Conservation (phyloP, 2,888 invertebrate genomes). For the Silvanus unidentatus region DNA sequence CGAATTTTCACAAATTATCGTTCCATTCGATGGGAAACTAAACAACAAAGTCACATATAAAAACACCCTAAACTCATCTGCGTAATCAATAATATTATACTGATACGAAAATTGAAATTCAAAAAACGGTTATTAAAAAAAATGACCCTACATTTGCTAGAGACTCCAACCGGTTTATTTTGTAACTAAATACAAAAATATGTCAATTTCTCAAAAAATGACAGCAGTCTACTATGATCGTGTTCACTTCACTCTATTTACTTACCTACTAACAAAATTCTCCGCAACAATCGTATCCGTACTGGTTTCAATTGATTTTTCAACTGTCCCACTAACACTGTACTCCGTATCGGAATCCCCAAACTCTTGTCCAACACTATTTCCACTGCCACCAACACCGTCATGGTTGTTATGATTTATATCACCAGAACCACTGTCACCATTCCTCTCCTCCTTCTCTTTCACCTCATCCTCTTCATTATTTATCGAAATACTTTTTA, state of each 20-base stretch:
- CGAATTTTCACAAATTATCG: conserved; percentile 6
- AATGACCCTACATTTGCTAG: too few species aligned
- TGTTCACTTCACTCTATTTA: conserved; percentile 7
- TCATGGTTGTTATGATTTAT: conserved; percentile 12
- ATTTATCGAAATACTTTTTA: not conserved
- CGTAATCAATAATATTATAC: too few species aligned
- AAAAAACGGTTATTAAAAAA: too few species aligned
- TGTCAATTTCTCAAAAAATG: too few species aligned
- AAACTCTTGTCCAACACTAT: not conserved
- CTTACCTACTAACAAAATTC: conserved; percentile 30
- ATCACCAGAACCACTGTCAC: conserved; percentile 3
- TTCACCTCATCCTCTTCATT: too few species aligned
- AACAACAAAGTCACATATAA: not conserved
- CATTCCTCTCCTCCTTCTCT: too few species aligned
- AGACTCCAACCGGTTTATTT: too few species aligned
- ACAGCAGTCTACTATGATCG: too few species aligned
- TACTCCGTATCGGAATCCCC: conserved; percentile 17
- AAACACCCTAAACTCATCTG: too few species aligned
- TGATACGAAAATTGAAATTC: too few species aligned
- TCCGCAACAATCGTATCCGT: conserved; percentile 51
- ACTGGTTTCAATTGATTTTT: conserved; percentile 48
- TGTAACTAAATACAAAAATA: too few species aligned
- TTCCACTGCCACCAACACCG: conserved; percentile 2
- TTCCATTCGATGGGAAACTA: conserved; percentile 37
- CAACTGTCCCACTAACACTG: conserved; percentile 32